phyloP scores from a whole-genome alignment of 2,797 vertebrate species.

The Steatocranus sp. region DNA sequence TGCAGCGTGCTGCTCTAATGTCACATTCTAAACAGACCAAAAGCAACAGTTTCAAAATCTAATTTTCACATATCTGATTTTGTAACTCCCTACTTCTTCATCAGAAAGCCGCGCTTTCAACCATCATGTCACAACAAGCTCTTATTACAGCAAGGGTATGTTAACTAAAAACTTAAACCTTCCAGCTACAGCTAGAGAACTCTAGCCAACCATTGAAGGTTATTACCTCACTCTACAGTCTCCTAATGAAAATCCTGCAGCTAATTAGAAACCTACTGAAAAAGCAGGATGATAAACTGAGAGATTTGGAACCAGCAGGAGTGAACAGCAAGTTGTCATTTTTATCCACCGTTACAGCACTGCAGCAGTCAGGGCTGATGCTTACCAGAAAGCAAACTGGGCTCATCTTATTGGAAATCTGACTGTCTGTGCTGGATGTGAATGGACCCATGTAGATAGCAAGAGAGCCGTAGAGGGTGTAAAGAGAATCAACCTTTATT shows the following conservation, averaged over 20 bases:
- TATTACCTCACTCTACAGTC: constrained; percentile 10
- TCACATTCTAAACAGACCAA: neutral
- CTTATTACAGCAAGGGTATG: neutral
- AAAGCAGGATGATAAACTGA: neutral
- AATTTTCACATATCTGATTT: neutral
- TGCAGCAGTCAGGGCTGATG: neutral
- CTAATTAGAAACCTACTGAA: constrained; percentile 12
- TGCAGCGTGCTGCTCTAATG: neutral
- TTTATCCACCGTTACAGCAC: neutral
- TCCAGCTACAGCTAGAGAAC: neutral
- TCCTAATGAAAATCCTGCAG: constrained; percentile 16
- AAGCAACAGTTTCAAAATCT: neutral
- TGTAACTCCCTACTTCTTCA: neutral
- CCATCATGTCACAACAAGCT: neutral
- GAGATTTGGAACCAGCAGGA: neutral
- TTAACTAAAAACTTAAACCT: neutral
- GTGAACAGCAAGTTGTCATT: neutral
- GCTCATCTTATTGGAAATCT: neutral
- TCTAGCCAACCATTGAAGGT: neutral
- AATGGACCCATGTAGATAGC: neutral
- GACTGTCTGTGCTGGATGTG: neutral
- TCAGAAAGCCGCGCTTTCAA: neutral
- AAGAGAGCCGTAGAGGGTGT: neutral
- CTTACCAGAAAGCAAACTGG: neutral
- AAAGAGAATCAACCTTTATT: neutral